These are phyloP conservation scores for Anoura caudifer DNA, from an alignment of 2,113 vertebrate genomes.

Conservation along the genomic window DNA sequence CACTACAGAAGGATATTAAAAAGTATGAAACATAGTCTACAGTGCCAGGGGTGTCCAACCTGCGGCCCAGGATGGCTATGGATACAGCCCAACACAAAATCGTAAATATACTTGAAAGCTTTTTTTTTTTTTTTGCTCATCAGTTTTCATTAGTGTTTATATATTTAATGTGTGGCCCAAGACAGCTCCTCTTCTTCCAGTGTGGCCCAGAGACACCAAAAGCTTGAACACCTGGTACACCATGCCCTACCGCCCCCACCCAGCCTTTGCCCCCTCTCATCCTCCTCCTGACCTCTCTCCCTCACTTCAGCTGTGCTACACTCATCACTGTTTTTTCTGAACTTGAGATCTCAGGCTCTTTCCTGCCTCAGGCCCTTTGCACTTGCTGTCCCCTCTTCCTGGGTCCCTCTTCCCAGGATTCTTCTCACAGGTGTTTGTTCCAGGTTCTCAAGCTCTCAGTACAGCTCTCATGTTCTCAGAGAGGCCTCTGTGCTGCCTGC, in stretches of 20 bases:
- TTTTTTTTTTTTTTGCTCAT: too few relatives aligned
- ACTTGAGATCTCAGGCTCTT: neutral
- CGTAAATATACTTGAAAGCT: too few relatives aligned
- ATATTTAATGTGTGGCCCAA: too few relatives aligned
- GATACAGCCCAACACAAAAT: too few relatives aligned
- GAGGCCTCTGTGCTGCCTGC: neutral
- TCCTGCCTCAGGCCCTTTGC: neutral
- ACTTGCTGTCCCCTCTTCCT: neutral
- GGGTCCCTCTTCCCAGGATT: neutral
- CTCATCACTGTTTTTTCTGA: neutral
- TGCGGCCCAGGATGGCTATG: too few relatives aligned
- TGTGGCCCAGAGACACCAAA: too few relatives aligned
- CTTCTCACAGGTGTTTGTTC: neutral
- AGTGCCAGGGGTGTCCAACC: too few relatives aligned
- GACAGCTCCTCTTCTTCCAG: too few relatives aligned
- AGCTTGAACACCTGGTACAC: too few relatives aligned
- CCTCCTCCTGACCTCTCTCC: neutral
- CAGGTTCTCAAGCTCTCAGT: neutral
- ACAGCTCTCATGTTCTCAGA: neutral
- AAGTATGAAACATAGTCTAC: neutral
- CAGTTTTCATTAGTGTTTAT: too few relatives aligned
- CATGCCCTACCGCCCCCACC: neutral
- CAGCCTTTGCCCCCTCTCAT: neutral
- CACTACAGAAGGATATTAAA: neutral
- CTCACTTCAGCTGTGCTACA: neutral